A percentile compares a stretch with the other conserved stretches of the same genome.
phyloP scores from a whole-genome alignment of 2,888 invertebrate species.

The Drosophila monieri region DNA sequence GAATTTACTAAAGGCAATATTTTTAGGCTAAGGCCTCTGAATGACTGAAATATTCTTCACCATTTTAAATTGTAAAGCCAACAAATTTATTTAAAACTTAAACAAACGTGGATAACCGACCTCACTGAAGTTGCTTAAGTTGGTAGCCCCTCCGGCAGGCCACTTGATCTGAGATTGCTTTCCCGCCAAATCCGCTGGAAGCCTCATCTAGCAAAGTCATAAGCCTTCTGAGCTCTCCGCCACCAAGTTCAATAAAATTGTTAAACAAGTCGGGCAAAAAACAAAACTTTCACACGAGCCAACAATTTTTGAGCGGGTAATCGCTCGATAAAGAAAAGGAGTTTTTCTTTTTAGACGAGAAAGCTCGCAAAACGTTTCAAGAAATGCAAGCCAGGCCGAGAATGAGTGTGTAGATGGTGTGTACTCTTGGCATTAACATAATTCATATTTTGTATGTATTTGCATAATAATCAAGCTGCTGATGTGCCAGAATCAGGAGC shows the following conservation, averaged over 20 bases:
- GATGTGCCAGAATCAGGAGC: conserved; percentile 56
- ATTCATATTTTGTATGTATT: conserved; percentile 74
- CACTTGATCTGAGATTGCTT: conserved; percentile 37
- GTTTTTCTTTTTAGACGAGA: conserved; percentile 18
- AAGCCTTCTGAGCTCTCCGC: conserved; percentile 26
- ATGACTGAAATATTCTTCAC: neutral
- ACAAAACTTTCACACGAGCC: conserved; percentile 49
- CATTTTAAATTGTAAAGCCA: neutral
- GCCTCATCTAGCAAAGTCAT: conserved; percentile 26
- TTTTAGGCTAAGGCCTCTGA: too few species aligned
- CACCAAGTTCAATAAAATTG: conserved; percentile 35
- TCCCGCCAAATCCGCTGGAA: conserved; percentile 19
- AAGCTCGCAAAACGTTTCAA: conserved; percentile 51
- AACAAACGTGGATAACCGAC: neutral
- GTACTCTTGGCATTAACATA: conserved; percentile 68
- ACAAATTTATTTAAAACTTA: neutral
- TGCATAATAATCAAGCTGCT: conserved; percentile 73
- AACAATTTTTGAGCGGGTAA: conserved; percentile 20
- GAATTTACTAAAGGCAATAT: too few species aligned
- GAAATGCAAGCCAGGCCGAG: conserved; percentile 37
- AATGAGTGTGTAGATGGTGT: conserved; percentile 38
- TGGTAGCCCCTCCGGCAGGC: neutral
- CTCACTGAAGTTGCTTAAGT: conserved; percentile 5
- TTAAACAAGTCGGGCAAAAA: conserved; percentile 19
- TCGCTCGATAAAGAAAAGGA: neutral